phyloP scores from a whole-genome alignment of 2,113 vertebrate genomes.

The Siphamia tubifer region DNA sequence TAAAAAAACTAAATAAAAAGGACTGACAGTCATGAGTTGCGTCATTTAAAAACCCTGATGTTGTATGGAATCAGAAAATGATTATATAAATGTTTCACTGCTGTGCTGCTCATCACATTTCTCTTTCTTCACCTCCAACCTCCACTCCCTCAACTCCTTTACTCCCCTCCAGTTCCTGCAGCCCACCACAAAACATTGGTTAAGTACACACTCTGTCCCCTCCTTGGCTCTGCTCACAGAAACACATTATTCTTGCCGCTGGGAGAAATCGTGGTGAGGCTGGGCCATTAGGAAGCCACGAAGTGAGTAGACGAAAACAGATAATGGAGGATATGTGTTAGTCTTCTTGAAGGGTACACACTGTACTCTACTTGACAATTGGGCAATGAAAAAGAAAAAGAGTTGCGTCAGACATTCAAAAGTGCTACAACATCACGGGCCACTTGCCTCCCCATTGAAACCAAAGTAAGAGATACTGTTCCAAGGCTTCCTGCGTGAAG shows the following conservation, averaged over 20 bases:
- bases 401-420: conserved; percentile 36
- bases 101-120: no score
- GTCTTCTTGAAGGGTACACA: conserved; percentile 47
- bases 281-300: conserved; percentile 21
- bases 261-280: not conserved
- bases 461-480: not conserved
- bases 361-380: conserved; percentile 37
- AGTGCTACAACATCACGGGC: not conserved
- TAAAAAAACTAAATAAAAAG: no score
- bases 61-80: no score
- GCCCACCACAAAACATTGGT: no score
- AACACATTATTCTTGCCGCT: conserved; percentile 4
- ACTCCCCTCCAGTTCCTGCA: no score
- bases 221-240: no score
- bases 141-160: no score
- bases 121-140: no score
- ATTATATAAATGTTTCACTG: no score
- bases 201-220: no score
- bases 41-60: no score
- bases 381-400: not conserved
- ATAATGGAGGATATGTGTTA: conserved; percentile 11
- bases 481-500: not conserved
- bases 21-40: no score
- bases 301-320: conserved; percentile 2
- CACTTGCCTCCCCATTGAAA: not conserved